These are phyloP conservation scores for Halictus ligatus DNA, from an alignment of 2,888 invertebrate genomes.

Conservation along the genomic window DNA sequence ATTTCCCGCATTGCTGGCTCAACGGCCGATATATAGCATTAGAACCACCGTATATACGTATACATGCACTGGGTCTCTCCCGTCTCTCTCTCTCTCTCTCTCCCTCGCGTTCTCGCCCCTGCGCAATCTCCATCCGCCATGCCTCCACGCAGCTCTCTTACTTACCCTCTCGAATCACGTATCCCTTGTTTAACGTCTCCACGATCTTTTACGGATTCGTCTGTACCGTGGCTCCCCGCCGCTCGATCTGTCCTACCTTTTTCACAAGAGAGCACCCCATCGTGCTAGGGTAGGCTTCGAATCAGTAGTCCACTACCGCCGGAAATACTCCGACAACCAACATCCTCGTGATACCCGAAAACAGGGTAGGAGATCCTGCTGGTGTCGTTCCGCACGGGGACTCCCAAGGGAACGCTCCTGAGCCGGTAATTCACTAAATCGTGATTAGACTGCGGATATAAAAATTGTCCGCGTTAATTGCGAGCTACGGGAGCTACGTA, in stretches of 20 bases:
- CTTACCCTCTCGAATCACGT: slow-evolving; percentile 4
- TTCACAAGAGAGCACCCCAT: neutral
- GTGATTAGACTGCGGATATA: neutral
- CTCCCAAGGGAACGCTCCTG: neutral
- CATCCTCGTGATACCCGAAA: neutral
- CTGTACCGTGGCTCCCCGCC: neutral
- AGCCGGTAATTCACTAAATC: neutral
- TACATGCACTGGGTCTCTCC: neutral
- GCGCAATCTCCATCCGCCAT: slow-evolving; percentile 26
- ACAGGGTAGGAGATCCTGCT: neutral
- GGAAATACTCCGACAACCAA: neutral
- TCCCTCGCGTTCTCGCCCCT: neutral
- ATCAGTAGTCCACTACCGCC: neutral
- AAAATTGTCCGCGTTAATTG: neutral
- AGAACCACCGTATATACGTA: neutral
- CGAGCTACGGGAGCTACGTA: no score
- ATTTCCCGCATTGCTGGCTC: slow-evolving; percentile 71
- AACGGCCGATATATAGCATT: slow-evolving; percentile 52
- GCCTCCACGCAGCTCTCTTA: neutral
- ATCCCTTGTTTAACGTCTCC: slow-evolving; percentile 2
- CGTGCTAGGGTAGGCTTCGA: neutral
- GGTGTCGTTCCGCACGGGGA: neutral
- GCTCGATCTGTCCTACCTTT: neutral
- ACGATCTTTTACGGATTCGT: slow-evolving; percentile 16
- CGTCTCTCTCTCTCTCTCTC: neutral